These are phyloP conservation scores for Spodoptera exigua DNA, from an alignment of 2,888 invertebrate species.

Conservation along the genomic window DNA sequence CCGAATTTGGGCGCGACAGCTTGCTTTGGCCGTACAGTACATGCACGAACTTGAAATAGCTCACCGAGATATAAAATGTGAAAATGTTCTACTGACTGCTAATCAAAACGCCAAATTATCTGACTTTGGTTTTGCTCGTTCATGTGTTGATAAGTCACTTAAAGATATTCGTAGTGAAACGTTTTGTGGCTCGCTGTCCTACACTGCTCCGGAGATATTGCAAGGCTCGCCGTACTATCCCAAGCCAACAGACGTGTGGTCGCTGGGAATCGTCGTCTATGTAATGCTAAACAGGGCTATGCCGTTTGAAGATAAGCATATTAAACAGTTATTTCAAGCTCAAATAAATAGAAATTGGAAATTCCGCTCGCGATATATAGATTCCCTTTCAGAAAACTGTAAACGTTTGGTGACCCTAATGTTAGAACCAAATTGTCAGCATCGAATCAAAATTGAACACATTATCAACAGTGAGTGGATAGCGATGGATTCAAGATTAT, in stretches of 20 bases:
- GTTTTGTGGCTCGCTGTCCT: conserved; percentile 95
- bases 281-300: conserved; percentile 95
- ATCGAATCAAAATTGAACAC: conserved; percentile 90
- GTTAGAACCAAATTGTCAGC: conserved; percentile 91
- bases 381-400: conserved; percentile 89
- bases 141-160: conserved; percentile 79
- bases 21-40: conserved; percentile 92
- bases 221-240: conserved; percentile 92
- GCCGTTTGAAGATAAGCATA: conserved; percentile 95
- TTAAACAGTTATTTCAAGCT: conserved; percentile 91
- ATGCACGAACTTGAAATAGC: conserved; percentile 93
- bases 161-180: conserved; percentile 91
- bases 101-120: conserved; percentile 94
- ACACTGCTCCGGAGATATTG: conserved; percentile 96
- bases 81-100: conserved; percentile 93
- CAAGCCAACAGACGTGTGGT: conserved; percentile 94
- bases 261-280: conserved; percentile 93
- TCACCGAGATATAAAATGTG: conserved; percentile 95
- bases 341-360: conserved; percentile 90
- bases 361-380: conserved; percentile 91
- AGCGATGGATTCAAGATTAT: conserved; percentile 90
- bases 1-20: conserved; percentile 92
- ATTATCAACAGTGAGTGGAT: conserved; percentile 90
- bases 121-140: conserved; percentile 94
- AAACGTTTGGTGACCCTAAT: conserved; percentile 90